Evolutionary conservation across 2,888 invertebrate species (phyloP).

Genomic region (Megastigmus dorsalis): DNA sequence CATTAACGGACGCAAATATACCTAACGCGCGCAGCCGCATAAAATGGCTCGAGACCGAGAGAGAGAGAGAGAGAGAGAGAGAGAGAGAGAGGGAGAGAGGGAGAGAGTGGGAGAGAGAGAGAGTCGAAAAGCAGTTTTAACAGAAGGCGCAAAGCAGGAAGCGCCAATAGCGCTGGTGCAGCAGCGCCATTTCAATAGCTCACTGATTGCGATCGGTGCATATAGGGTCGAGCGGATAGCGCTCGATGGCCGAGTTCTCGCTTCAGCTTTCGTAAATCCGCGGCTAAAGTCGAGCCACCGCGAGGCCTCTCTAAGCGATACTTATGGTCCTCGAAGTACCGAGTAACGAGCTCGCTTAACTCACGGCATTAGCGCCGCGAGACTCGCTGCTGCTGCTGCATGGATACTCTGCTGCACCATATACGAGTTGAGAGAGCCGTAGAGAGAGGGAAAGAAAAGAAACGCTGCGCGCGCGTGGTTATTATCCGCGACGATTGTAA

Average conservation of each 20-base stretch:
- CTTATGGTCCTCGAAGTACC: constrained; percentile 17
- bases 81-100: neutral
- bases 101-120: neutral
- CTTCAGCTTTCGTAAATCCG: constrained; percentile 26
- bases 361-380: constrained; percentile 14
- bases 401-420: too few relatives aligned
- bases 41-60: too few relatives aligned
- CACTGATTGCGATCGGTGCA: constrained; percentile 59
- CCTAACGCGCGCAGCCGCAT: too few relatives aligned
- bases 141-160: constrained; percentile 25
- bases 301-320: constrained; percentile 27
- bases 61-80: neutral
- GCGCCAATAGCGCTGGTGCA: constrained; percentile 8
- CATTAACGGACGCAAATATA: constrained; percentile 15
- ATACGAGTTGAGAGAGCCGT: too few relatives aligned
- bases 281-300: too few relatives aligned
- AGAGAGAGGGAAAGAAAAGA: neutral
- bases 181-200: constrained; percentile 56
- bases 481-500: too few relatives aligned
- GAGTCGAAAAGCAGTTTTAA: neutral
- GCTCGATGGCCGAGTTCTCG: neutral
- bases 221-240: too few relatives aligned
- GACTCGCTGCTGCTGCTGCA: too few relatives aligned
- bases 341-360: constrained; percentile 36
- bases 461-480: too few relatives aligned